Evolutionary conservation across 2,113 vertebrate species (phyloP).

Genomic region (Lycaon pictus): DNA sequence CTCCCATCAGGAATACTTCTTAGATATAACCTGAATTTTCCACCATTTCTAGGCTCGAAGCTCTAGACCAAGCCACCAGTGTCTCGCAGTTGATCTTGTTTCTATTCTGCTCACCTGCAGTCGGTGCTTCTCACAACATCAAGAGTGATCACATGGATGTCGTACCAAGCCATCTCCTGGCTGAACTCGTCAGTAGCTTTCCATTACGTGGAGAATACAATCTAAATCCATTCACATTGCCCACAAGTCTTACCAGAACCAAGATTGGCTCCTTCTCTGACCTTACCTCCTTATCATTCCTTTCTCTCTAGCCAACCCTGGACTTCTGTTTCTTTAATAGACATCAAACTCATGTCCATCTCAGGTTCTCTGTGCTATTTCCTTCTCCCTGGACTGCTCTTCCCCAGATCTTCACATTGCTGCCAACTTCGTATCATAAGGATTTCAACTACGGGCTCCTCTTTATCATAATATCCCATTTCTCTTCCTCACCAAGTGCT

Average conservation of each 20-base stretch:
- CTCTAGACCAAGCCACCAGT: neutral
- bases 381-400: neutral
- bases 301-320: neutral
- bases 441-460: neutral
- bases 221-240: neutral
- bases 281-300: neutral
- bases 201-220: neutral
- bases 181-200: neutral
- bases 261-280: neutral
- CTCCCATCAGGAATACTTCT: neutral
- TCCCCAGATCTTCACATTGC: neutral
- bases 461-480: neutral
- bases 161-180: neutral
- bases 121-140: neutral
- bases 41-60: neutral
- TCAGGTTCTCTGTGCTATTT: neutral
- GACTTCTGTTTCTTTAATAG: neutral
- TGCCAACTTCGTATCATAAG: neutral
- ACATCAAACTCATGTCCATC: neutral
- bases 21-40: neutral
- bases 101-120: neutral
- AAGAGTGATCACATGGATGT: neutral
- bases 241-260: neutral
- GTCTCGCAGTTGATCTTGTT: neutral
- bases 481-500: slow-evolving; percentile 3